Evolutionary conservation across 2,113 vertebrate species (phyloP).

Genomic region (Riparia riparia): DNA sequence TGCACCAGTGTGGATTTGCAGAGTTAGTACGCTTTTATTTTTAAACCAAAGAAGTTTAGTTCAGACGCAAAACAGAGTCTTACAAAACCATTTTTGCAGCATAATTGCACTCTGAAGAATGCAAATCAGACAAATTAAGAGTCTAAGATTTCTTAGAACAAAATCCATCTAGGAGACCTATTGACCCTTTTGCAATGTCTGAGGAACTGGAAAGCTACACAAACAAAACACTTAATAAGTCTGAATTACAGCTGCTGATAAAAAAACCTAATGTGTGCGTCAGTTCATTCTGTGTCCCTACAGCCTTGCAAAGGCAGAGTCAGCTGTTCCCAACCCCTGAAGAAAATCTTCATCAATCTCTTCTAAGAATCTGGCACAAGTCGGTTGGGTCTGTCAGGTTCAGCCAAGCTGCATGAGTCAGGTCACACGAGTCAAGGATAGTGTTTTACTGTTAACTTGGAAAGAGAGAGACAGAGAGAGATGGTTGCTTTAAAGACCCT

Average conservation of each 20-base stretch:
- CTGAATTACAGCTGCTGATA: not conserved
- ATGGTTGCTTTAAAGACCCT: constrained; percentile 24
- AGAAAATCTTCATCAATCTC: constrained; percentile 15
- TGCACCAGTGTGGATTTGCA: not conserved
- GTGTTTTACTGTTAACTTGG: not conserved
- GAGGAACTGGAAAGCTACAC: not conserved
- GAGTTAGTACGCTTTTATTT: not conserved
- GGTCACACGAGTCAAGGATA: not conserved
- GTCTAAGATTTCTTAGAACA: not conserved
- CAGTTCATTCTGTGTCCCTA: not conserved
- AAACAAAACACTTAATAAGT: not conserved
- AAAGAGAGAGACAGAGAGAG: constrained; percentile 13
- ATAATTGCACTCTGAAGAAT: not conserved
- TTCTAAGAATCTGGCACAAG: not conserved
- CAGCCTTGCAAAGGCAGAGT: not conserved
- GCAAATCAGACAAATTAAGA: not conserved
- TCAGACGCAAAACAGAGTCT: not conserved
- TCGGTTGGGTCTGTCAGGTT: not conserved
- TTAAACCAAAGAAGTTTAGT: not conserved
- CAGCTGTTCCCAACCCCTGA: not conserved
- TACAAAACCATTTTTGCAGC: not conserved
- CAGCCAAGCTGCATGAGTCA: not conserved
- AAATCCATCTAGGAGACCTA: not conserved
- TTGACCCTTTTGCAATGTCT: not conserved
- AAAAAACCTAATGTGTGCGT: not conserved